These are phyloP conservation scores for Pterois miles DNA, from an alignment of 2,797 vertebrate species.

Conservation along the genomic window DNA sequence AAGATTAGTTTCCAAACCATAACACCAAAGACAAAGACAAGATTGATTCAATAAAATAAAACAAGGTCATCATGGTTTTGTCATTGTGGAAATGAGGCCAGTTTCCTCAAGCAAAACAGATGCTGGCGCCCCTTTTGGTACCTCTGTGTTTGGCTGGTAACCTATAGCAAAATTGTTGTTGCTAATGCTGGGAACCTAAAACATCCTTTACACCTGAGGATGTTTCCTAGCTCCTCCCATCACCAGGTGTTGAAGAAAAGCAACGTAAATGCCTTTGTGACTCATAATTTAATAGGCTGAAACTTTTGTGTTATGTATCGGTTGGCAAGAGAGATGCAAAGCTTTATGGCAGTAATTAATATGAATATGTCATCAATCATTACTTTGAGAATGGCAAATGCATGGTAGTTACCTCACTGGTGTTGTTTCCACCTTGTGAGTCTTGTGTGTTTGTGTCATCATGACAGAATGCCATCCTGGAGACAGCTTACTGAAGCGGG, in stretches of 20 bases:
- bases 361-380: slow-evolving; percentile 16
- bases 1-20: no score
- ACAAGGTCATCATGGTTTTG: no score
- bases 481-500: no score
- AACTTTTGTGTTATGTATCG: neutral
- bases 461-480: no score
- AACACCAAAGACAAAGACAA: no score
- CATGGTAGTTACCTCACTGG: no score
- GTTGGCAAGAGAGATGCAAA: slow-evolving; percentile 15
- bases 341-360: neutral
- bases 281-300: slow-evolving; percentile 1
- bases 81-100: no score
- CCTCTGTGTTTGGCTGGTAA: neutral
- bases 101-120: no score
- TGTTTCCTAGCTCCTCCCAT: slow-evolving; percentile 18
- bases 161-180: neutral
- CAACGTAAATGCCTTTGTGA: slow-evolving; percentile 9
- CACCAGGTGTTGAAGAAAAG: slow-evolving; percentile 12
- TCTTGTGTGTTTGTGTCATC: no score
- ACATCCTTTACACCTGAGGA: neutral
- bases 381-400: slow-evolving; percentile 9
- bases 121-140: no score
- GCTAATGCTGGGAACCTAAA: neutral
- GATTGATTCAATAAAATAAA: no score
- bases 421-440: no score